Percentiles rank a stretch among this genome's conserved stretches.
phyloP scores from a whole-genome alignment of 2,888 invertebrate species.

The Pegoplata infirma region DNA sequence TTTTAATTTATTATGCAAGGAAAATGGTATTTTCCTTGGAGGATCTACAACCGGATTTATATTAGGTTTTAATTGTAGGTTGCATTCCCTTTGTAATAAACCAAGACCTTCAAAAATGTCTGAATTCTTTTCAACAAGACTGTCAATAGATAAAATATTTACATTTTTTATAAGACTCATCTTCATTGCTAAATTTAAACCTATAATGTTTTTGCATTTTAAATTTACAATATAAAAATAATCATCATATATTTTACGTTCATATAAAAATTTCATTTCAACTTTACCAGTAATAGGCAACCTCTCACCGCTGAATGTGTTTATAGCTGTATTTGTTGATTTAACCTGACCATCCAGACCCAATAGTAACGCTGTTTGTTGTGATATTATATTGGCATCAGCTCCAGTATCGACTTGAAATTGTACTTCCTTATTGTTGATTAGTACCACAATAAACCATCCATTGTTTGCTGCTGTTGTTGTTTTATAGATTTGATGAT shows the following conservation, averaged over 20 bases:
- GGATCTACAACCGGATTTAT: conserved; percentile 27
- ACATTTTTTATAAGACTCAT: too few relatives aligned
- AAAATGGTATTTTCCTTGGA: conserved; percentile 39
- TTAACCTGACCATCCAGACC: neutral
- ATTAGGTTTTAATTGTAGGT: conserved; percentile 21
- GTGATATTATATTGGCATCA: too few relatives aligned
- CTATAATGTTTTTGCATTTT: too few relatives aligned
- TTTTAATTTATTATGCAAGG: conserved; percentile 22
- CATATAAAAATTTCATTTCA: conserved; percentile 15
- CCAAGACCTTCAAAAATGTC: conserved; percentile 50
- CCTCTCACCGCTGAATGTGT: too few relatives aligned
- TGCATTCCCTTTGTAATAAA: conserved; percentile 26
- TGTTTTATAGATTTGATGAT: too few relatives aligned
- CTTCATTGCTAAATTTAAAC: too few relatives aligned
- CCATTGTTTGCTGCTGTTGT: too few relatives aligned
- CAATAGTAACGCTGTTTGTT: neutral
- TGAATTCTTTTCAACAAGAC: conserved; percentile 26
- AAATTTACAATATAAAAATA: too few relatives aligned
- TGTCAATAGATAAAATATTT: conserved; percentile 9
- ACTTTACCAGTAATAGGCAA: conserved; percentile 17
- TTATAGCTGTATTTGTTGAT: conserved; percentile 21
- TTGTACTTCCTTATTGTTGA: neutral
- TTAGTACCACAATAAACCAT: neutral
- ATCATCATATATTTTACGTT: too few relatives aligned
- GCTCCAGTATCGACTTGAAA: too few relatives aligned